Base-by-base conservation (phyloP, 2,888 invertebrate genomes). In the Chrysolina haemoptera region DNA sequence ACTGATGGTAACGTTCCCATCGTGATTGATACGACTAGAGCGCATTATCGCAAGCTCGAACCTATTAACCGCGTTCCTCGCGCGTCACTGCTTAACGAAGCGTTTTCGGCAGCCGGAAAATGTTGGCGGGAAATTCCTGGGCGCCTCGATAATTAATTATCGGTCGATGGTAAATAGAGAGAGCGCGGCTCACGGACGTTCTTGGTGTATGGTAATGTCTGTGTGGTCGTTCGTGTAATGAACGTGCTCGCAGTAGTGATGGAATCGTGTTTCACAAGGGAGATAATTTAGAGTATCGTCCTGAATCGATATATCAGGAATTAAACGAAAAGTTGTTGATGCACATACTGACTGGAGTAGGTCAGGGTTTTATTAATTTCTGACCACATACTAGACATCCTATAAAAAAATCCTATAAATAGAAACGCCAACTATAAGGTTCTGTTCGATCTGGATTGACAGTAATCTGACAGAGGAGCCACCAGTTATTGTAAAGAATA, bases 151-250 rank as follows among this genome's bases (percentile, higher is more conserved):
- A 59, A 59, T 59, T 27, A 59, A 59, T 59, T 59, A 59, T 27
- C n/a, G 22, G 59, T 35, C 35, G 59, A 59, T 59, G n/a, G 27
- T 59, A 59, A 59, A 59, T 59, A 27, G 59, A 59, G 59, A 59
- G 59, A 59, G 59, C 59, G 27, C 35, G 9, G 27, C 35, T 59
- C 35, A 35, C 59, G 59, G 59, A 59, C 59, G 59, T 35, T 59
- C 35, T 59, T 59, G 59, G 59, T 27, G 18, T 59, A 59, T 59
- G 27, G 27, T 59, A 59, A 59, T 59, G 59, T 59, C 16, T 22
- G 59, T 59, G 27, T 59, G 35, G 59, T 59, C 59, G n/a, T 27
- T 35, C 59, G 59, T 59, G 59, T 59, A 59, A 59, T 59, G 59
- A 59, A 22, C 27, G 27, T 59, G 35, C 59, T 59, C 35, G n/a